Percentiles rank a stretch among this genome's conserved stretches.
These are phyloP conservation scores for Mizuhopecten yessoensis DNA, from an alignment of 1,140 invertebrate species.

Conservation along the genomic window DNA sequence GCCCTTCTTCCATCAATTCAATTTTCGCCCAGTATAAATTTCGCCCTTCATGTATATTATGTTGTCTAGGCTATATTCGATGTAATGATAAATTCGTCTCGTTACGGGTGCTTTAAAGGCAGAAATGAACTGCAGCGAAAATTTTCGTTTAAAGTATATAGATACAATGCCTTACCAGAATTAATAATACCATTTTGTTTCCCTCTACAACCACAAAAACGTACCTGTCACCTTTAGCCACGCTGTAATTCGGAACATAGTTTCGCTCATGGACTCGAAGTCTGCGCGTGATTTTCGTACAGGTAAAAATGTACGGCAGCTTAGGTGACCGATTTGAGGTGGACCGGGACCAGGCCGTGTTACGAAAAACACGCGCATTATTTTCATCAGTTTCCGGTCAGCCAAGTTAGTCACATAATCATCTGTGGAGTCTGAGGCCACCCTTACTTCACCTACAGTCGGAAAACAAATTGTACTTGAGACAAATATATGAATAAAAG, in stretches of 20 bases:
- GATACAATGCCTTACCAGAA: too few species aligned
- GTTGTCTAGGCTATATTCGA: too few species aligned
- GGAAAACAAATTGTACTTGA: too few species aligned
- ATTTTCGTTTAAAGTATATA: too few species aligned
- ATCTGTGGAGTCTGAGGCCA: constrained; percentile 56
- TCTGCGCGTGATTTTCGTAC: constrained; percentile 49
- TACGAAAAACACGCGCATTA: constrained; percentile 64
- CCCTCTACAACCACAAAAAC: not conserved
- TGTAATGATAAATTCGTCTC: too few species aligned
- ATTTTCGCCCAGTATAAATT: too few species aligned
- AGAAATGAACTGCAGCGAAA: too few species aligned
- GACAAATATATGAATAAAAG: too few species aligned
- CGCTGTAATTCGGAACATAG: constrained; percentile 61
- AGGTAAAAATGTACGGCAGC: constrained; percentile 59
- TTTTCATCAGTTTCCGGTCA: constrained; percentile 48
- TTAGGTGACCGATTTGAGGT: constrained; percentile 50
- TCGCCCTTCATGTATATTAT: too few species aligned
- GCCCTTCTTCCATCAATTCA: too few species aligned
- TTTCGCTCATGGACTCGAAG: constrained; percentile 66
- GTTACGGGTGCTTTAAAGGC: too few species aligned
- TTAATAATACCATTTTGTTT: too few species aligned
- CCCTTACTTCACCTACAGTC: constrained; percentile 42
- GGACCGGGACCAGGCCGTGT: constrained; percentile 41
- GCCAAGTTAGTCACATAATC: constrained; percentile 47
- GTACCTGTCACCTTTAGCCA: constrained; percentile 63